Percentiles rank a stretch among this genome's conserved stretches.
Evolutionary conservation across 2,113 vertebrate species (phyloP).

Genomic region (Pomatorhinus ruficollis): DNA sequence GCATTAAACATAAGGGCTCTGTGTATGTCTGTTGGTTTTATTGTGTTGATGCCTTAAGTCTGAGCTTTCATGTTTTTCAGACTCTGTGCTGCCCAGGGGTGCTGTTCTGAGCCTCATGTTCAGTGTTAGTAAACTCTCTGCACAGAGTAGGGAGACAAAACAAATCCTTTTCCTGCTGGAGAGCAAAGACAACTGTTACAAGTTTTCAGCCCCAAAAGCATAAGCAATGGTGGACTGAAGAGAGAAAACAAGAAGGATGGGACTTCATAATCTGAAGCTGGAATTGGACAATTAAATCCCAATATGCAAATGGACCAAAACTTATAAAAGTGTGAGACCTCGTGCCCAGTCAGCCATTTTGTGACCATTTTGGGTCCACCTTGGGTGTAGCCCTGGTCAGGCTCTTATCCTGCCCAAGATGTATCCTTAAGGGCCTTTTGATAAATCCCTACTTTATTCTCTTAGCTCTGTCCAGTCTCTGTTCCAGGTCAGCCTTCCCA

Average conservation of each 20-base stretch:
- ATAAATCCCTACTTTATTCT: neutral
- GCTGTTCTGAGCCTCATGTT: neutral
- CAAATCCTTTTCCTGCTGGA: neutral
- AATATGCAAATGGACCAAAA: neutral
- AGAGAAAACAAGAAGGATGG: neutral
- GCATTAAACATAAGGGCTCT: neutral
- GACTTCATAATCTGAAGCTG: neutral
- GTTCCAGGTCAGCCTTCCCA: neutral
- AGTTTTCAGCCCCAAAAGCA: neutral
- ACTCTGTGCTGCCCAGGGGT: neutral
- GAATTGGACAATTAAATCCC: neutral
- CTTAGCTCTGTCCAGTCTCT: neutral
- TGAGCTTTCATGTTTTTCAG: neutral
- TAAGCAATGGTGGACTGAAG: neutral
- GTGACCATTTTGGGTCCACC: neutral
- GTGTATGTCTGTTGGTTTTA: neutral
- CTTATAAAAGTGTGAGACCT: neutral
- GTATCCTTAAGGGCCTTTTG: neutral
- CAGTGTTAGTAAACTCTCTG: neutral
- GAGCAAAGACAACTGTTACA: neutral
- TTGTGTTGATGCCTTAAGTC: neutral
- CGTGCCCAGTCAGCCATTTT: rapidly evolving
- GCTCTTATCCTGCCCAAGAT: neutral
- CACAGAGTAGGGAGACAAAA: neutral
- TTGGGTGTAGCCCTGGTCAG: neutral